Evolutionary conservation across 2,797 vertebrate species (phyloP), one percentile per base, ranked within the genome.

Genomic region (Hoplostethus atlanticus): DNA sequence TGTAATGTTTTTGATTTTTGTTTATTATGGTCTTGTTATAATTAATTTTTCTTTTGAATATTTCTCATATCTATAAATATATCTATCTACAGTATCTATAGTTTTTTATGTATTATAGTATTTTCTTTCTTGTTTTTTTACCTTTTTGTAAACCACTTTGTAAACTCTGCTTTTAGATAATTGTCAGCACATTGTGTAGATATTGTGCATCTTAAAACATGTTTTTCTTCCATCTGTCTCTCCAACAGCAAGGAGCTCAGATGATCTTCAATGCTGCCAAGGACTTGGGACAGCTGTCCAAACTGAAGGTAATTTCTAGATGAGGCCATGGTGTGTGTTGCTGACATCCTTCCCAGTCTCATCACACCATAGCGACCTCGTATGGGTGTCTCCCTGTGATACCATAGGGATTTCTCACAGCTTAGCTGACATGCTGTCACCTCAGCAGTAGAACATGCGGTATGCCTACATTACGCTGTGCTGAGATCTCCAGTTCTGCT

Each of bases 221-320:
- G 7, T 48, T 38, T 52, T n/a, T 38, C 16, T 47, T 47, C 28
- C 54, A 57, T 79, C 12, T 75, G 47, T 62, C 72, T 74, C 66
- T 64, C 63, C 40, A 75, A 90, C 90, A 95, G 91, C 93, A 99
- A 94, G 98, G 97, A 69, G 96, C 97, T 69, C 98, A 98, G 93
- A 99, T 99, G 96, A 98, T 99, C 88, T 98, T 99, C 92, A 99
- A 94, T 42, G 97, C 98, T 81, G 98, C 98, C 87, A 99, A 98
- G 94, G 98, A 99, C 87, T 94, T 99, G 78, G 97, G 98, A 88
- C 98, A 99, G 57, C 91, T 99, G 85, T 97, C 98, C 81, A 99
- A 98, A 94, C 94, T 99, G 82, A 99, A 99, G 98, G 98, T 99
- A 96, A 93, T 68, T 56, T 10, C 50, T 59, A 21, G 15, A 56